Percentiles rank a stretch among this genome's conserved stretches.
Conservation (phyloP, 2,797 vertebrate species). For the Rhinichthys osculus region DNA sequence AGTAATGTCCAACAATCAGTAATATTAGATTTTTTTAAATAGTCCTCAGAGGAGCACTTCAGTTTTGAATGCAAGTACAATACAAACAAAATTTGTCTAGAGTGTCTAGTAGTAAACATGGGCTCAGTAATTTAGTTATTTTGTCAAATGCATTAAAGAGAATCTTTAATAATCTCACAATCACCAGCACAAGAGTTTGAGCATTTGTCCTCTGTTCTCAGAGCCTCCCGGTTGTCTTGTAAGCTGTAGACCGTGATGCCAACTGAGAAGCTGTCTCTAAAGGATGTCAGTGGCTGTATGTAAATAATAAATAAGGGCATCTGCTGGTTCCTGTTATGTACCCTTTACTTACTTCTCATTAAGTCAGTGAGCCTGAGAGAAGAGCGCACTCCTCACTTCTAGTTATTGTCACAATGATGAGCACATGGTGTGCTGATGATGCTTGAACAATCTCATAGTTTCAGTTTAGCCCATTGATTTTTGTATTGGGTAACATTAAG, state of each 20-base stretch:
- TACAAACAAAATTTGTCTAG: constrained; percentile 1
- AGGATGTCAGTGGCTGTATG: constrained; percentile 55
- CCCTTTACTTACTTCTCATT: constrained; percentile 62
- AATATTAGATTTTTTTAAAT: not conserved
- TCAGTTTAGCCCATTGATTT: not conserved
- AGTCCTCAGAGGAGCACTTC: not conserved
- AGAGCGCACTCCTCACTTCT: constrained; percentile 27
- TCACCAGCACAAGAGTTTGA: not conserved
- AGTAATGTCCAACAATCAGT: constrained; percentile 28
- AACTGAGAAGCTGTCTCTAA: constrained; percentile 55
- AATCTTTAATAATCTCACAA: constrained; percentile 18
- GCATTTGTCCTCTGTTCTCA: constrained; percentile 22
- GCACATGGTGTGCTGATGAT: not conserved
- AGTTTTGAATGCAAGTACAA: not conserved
- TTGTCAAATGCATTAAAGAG: not conserved
- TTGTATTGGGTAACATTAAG: not conserved
- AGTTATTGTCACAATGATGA: constrained; percentile 47
- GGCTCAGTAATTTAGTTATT: constrained; percentile 19
- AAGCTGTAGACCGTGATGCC: constrained; percentile 49
- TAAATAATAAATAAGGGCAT: constrained; percentile 69
- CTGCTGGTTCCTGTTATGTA: constrained; percentile 63
- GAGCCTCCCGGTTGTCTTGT: constrained; percentile 30
- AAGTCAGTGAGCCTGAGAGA: constrained; percentile 47
- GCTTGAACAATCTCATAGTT: constrained; percentile 6
- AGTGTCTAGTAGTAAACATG: not conserved